phyloP scores from a whole-genome alignment of 2,797 vertebrate species.

The Coreius guichenoti region DNA sequence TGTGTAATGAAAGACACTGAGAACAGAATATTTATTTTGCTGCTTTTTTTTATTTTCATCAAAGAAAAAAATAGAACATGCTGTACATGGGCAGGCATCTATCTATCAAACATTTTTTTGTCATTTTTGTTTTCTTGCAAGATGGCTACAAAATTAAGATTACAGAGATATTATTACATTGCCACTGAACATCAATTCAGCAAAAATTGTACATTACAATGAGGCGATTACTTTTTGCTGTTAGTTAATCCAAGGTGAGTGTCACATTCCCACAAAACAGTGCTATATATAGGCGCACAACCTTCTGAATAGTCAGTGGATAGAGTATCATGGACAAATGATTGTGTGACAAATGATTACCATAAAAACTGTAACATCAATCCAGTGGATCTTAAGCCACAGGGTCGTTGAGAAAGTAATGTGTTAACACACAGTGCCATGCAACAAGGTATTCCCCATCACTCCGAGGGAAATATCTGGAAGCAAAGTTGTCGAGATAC shows the following conservation, averaged over 20 bases:
- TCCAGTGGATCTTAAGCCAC: conserved; percentile 12
- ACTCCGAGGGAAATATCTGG: conserved; percentile 29
- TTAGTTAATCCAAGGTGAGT: neutral
- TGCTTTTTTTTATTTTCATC: conserved; percentile 59
- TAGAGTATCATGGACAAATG: neutral
- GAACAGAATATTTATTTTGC: conserved; percentile 45
- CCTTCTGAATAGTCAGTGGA: conserved; percentile 14
- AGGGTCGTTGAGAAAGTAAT: conserved; percentile 24
- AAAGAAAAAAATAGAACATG: conserved; percentile 58
- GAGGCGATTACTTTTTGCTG: conserved; percentile 30
- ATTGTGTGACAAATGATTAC: conserved; percentile 13
- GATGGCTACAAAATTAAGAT: conserved; percentile 66
- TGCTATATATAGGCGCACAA: conserved; percentile 3
- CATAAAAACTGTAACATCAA: conserved; percentile 12
- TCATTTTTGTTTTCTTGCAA: conserved; percentile 66
- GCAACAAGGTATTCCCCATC: conserved; percentile 32
- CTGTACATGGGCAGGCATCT: conserved; percentile 53
- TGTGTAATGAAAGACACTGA: neutral
- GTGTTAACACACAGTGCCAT: conserved; percentile 40
- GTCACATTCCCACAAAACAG: conserved; percentile 11
- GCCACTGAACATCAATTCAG: conserved; percentile 24
- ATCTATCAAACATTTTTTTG: conserved; percentile 43
- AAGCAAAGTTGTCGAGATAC: conserved; percentile 31
- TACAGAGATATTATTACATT: conserved; percentile 28
- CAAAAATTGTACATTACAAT: conserved; percentile 20